These are phyloP conservation scores for Ashinkailepas kermadecensis DNA, from an alignment of 2,888 invertebrate species.

Conservation along the genomic window DNA sequence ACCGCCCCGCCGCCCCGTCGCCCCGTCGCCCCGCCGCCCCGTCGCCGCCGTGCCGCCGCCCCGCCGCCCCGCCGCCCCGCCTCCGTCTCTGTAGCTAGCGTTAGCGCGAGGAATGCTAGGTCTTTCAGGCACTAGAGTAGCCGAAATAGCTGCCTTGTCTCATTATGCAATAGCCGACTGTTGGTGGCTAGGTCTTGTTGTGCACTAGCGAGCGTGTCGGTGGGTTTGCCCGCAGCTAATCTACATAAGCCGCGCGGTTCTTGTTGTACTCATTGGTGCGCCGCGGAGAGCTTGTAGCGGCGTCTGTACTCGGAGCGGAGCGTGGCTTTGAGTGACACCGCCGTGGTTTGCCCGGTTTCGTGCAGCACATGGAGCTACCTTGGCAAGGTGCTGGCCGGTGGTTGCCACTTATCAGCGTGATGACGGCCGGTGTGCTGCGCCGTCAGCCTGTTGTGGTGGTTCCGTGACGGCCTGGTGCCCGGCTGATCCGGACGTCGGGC, in stretches of 20 bases:
- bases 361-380: not conserved
- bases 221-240: not conserved
- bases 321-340: not conserved
- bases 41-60: not conserved
- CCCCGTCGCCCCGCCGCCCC: not conserved
- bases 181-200: constrained; percentile 1
- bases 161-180: constrained; percentile 13
- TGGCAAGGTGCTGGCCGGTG: not conserved
- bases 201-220: not conserved
- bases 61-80: not conserved
- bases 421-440: not conserved
- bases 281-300: not conserved
- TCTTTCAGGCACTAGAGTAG: constrained; percentile 18
- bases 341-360: not conserved
- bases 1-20: not conserved
- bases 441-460: too few species aligned
- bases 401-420: not conserved
- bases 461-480: not conserved
- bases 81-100: not conserved
- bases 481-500: not conserved
- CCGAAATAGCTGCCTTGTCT: constrained; percentile 20
- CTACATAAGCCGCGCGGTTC: not conserved
- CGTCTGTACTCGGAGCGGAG: not conserved
- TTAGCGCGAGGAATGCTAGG: constrained; percentile 14
- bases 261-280: not conserved